Evolutionary conservation across 2,113 vertebrate species (phyloP), one percentile per base, ranked within the genome.

Genomic region (Ceuthmochares aereus): DNA sequence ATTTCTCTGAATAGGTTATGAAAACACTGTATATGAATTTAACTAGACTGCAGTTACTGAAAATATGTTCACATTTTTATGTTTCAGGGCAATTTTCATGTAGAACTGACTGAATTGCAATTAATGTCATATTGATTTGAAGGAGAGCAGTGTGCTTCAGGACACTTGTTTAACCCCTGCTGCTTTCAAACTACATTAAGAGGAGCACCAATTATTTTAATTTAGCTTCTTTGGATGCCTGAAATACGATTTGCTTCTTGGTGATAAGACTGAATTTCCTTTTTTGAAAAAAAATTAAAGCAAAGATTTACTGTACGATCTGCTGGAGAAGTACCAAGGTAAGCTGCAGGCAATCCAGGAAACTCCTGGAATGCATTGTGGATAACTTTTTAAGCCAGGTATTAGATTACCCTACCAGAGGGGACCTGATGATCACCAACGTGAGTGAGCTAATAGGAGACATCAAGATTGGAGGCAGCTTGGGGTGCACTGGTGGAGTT

Each of bases 121-220:
- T 52, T 49, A 68, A 27, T 22, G 36, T 12, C 36, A 56, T 18
- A 69, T 2, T 43, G 43, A 77, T 74, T 52, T 85, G 32, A 72
- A 74, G 25, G 69, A 74, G 4, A 51, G 5, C 0, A 6, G 14
- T 0, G 0, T 14, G 67, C 17, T 63, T 70, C 0, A 2, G 10
- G 22, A 3, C 6, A 51, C 12, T 70, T 84, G 76, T 73, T 36
- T 45, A 70, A 91, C 34, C n/a, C 12, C 43, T 0, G 2, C 11
- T 43, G 25, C 32, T 73, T 80, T 59, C 76, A 85, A 90, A 68
- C 4, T 72, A 19, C 2, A 20, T 62, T 47, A 74, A 88, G 8
- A 43, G 18, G 8, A 79, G 3, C 32, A 79, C n/a, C 43, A 45
- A 18, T 45, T 45, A 18, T 45, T 45, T 45, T 16, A 45, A 45